A percentile compares a stretch with the other conserved stretches of the same genome.
Evolutionary conservation across 2,888 invertebrate genomes (phyloP).

Genomic region (Agrotis ipsilon): DNA sequence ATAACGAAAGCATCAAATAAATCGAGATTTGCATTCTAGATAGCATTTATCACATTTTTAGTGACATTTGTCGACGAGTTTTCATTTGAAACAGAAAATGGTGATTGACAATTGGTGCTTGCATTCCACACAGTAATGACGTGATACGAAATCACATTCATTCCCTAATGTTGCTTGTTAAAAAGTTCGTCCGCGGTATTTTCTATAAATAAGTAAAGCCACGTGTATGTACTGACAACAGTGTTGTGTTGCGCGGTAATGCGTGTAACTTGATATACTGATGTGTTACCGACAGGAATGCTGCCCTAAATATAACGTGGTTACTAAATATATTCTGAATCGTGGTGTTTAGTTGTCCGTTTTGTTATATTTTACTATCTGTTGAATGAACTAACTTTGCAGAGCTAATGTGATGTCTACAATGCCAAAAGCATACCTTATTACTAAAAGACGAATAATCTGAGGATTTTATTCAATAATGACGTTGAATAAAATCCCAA

Average conservation of each 20-base stretch:
- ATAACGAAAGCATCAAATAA: neutral
- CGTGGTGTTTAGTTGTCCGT: neutral
- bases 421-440: neutral
- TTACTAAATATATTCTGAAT: constrained; percentile 33
- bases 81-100: neutral
- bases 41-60: neutral
- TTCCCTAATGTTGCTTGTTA: neutral
- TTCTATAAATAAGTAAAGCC: constrained; percentile 58
- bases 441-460: neutral
- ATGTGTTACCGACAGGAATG: constrained; percentile 41
- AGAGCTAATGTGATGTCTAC: neutral
- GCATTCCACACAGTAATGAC: neutral
- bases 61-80: too few species aligned
- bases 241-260: constrained; percentile 59
- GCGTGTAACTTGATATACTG: constrained; percentile 56
- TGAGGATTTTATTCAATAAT: neutral
- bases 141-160: constrained; percentile 1
- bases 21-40: neutral
- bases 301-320: constrained; percentile 48
- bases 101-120: too few species aligned
- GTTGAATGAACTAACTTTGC: neutral
- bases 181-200: constrained; percentile 24
- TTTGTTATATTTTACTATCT: constrained; percentile 10
- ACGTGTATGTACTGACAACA: constrained; percentile 48
- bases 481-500: too few species aligned